Conservation (phyloP, 2,888 invertebrate genomes). For the Pemphredon lugubris region DNA sequence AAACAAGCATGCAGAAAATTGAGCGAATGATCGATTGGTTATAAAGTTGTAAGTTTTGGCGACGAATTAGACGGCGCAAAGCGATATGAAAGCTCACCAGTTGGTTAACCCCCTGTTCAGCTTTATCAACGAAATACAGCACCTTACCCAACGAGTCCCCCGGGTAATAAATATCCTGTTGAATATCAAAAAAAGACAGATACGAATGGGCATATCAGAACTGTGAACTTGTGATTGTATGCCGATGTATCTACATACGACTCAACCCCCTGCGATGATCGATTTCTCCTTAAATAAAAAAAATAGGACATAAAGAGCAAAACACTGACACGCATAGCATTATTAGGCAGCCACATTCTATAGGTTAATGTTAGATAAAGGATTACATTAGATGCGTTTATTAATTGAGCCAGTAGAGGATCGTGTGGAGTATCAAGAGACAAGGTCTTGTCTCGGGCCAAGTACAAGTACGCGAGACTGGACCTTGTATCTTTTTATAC, state of each 20-base stretch:
- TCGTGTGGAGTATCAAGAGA: too few species aligned
- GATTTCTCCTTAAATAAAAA: conserved; percentile 43
- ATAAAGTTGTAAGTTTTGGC: conserved; percentile 49
- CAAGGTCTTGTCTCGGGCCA: too few species aligned
- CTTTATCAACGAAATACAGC: conserved; percentile 79
- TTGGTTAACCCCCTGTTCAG: conserved; percentile 74
- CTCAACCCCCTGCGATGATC: conserved; percentile 35
- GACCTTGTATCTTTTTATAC: too few species aligned
- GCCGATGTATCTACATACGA: conserved; percentile 44
- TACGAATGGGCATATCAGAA: conserved; percentile 50
- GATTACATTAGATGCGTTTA: conserved; percentile 18
- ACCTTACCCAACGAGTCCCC: conserved; percentile 78
- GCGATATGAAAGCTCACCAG: conserved; percentile 78
- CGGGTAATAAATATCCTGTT: conserved; percentile 79
- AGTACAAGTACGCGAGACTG: too few species aligned
- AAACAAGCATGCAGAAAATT: conserved; percentile 55
- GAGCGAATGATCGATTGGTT: conserved; percentile 36
- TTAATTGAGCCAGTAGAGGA: conserved; percentile 6
- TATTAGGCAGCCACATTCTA: conserved; percentile 33
- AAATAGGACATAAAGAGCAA: conserved; percentile 53
- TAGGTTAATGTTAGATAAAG: conserved; percentile 17
- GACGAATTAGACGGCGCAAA: conserved; percentile 70
- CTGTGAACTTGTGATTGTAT: conserved; percentile 48
- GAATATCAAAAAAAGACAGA: conserved; percentile 72
- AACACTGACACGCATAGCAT: conserved; percentile 39